phyloP scores from a whole-genome alignment of 2,113 vertebrate genomes.

The Hypanus sabinus region DNA sequence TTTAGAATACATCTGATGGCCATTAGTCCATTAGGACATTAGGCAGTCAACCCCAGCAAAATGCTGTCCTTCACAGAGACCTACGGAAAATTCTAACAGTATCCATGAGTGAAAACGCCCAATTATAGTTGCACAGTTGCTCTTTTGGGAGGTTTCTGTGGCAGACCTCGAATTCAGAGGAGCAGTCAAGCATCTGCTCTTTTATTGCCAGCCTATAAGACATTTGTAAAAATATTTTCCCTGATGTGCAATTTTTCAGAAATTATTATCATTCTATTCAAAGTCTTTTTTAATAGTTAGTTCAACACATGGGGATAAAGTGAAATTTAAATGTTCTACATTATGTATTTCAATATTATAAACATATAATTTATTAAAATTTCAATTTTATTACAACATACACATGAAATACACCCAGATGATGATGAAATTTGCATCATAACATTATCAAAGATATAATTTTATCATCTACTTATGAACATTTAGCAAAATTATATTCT shows the following conservation, averaged over 20 bases:
- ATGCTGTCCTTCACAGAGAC: too few species aligned
- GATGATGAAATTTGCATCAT: background rate
- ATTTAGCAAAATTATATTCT: conserved; percentile 5
- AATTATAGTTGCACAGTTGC: background rate
- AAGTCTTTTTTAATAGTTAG: background rate
- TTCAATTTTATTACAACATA: background rate
- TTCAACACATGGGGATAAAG: background rate
- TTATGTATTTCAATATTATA: background rate
- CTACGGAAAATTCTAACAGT: background rate
- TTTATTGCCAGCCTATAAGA: too few species aligned
- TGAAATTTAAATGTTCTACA: background rate
- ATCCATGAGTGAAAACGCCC: background rate
- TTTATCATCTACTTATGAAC: background rate
- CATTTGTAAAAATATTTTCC: background rate
- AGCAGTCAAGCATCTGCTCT: background rate
- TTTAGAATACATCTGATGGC: too few species aligned
- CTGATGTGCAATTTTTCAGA: background rate
- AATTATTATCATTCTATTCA: background rate
- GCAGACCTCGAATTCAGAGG: too few species aligned
- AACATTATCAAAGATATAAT: background rate
- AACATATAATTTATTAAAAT: background rate
- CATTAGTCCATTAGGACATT: too few species aligned
- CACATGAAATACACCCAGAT: background rate
- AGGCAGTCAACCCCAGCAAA: too few species aligned
- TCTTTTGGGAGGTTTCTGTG: background rate